Conservation (phyloP, 1,140 invertebrate genomes). For the Papilio dardanus region DNA sequence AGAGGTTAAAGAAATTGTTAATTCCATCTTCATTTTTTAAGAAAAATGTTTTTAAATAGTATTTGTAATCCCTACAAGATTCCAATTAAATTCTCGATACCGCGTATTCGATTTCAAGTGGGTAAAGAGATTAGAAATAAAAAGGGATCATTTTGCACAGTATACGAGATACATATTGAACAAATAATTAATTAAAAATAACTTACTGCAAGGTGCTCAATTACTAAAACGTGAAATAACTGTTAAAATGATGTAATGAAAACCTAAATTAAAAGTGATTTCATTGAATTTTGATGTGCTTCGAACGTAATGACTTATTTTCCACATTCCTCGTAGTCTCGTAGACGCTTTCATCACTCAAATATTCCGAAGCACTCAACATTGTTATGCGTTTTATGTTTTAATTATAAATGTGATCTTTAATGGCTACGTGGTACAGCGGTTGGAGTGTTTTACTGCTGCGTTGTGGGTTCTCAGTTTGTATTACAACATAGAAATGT, state of each 20-base stretch:
- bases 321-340: background rate
- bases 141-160: too few relatives aligned
- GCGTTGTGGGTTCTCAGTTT: background rate
- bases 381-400: slow-evolving; percentile 26
- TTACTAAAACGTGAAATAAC: background rate
- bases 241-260: background rate
- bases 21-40: too few relatives aligned
- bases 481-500: background rate
- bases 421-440: background rate
- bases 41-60: too few relatives aligned
- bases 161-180: too few relatives aligned
- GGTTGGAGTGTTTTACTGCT: background rate
- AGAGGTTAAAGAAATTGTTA: too few relatives aligned
- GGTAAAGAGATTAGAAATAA: too few relatives aligned
- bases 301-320: slow-evolving; percentile 6
- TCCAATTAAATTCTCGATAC: background rate
- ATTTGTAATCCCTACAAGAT: too few relatives aligned
- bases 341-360: slow-evolving; percentile 14
- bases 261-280: slow-evolving; percentile 11
- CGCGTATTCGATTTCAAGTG: slow-evolving; percentile 1
- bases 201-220: background rate
- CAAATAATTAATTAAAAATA: background rate
- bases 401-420: slow-evolving; percentile 13
- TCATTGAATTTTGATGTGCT: slow-evolving; percentile 8
- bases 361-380: slow-evolving; percentile 21